These are phyloP conservation scores for Scleropages formosus DNA, from an alignment of 2,797 vertebrate species.

Conservation along the genomic window DNA sequence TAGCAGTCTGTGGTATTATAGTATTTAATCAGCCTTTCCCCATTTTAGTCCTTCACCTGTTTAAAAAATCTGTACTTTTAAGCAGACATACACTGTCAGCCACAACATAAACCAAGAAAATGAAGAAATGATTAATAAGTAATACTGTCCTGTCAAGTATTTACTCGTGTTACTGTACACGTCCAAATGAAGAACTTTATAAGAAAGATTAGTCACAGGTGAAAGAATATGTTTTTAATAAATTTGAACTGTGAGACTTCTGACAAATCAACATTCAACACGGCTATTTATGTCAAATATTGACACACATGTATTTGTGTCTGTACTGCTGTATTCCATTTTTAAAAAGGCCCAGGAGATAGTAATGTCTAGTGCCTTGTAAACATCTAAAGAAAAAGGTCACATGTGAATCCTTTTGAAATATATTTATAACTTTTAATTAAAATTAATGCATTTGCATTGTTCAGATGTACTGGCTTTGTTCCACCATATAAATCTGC, in stretches of 20 bases:
- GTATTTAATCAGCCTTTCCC: neutral
- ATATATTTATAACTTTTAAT: neutral
- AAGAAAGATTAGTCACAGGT: constrained; percentile 16
- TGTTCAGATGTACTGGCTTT: neutral
- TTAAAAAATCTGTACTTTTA: neutral
- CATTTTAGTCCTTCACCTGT: neutral
- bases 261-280: constrained; percentile 1
- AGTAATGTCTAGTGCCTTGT: neutral
- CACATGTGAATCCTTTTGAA: neutral
- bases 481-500: neutral
- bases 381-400: neutral
- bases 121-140: neutral
- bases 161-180: neutral
- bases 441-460: neutral
- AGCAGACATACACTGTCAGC: constrained; percentile 6
- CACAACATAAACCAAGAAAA: constrained; percentile 1
- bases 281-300: neutral
- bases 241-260: neutral
- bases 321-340: neutral
- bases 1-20: too few species aligned
- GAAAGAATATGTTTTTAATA: neutral
- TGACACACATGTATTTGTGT: neutral
- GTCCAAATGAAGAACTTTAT: constrained; percentile 1
- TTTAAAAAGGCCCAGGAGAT: neutral
- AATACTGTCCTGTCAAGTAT: neutral